Percentiles rank a stretch among this genome's conserved stretches.
phyloP scores from a whole-genome alignment of 2,113 vertebrate species.

The Petroica traversi region DNA sequence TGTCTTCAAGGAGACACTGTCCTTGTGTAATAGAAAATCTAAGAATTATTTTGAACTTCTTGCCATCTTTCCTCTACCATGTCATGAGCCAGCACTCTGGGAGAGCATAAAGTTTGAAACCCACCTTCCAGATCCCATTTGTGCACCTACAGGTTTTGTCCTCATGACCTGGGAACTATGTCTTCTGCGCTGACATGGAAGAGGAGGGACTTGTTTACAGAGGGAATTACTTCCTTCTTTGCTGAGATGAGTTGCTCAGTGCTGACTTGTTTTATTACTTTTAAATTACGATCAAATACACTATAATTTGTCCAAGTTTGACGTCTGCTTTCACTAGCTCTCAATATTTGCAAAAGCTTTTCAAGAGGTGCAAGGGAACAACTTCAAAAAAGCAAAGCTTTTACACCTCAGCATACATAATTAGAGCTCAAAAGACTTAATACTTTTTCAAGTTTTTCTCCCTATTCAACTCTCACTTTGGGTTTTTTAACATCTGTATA shows the following conservation, averaged over 20 bases:
- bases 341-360: background rate
- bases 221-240: background rate
- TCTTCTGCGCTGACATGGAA: background rate
- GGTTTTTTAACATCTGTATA: background rate
- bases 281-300: background rate
- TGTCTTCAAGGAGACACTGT: background rate
- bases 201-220: background rate
- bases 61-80: background rate
- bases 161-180: background rate
- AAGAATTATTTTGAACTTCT: background rate
- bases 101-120: background rate
- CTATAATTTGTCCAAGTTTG: background rate
- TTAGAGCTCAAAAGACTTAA: background rate
- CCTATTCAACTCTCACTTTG: background rate
- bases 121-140: background rate
- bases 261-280: constrained; percentile 29
- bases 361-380: background rate
- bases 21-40: background rate
- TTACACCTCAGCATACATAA: background rate
- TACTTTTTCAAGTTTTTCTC: background rate
- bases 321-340: constrained; percentile 18
- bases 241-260: background rate
- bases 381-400: background rate
- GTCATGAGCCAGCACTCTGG: background rate
- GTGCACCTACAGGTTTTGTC: background rate